Percentiles rank a stretch among this genome's conserved stretches.
phyloP scores from a whole-genome alignment of 1,140 invertebrate species.

The Saxidomus purpurata region DNA sequence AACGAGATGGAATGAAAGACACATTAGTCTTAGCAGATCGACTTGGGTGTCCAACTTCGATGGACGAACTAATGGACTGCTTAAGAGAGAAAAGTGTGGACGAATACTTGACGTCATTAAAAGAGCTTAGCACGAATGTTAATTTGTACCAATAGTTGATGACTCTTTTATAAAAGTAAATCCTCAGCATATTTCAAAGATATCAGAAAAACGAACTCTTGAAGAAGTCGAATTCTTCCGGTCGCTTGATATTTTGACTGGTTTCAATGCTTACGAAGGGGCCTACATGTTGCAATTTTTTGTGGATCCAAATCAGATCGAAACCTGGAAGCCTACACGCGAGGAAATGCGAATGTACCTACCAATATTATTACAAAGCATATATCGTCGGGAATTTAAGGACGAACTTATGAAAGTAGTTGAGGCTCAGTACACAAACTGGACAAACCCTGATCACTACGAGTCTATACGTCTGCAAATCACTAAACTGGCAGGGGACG shows the following conservation, averaged over 20 bases:
- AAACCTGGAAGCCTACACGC: neutral
- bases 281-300: neutral
- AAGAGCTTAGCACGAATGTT: neutral
- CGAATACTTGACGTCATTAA: neutral
- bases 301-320: neutral
- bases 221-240: constrained; percentile 55
- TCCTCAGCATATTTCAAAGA: constrained; percentile 3
- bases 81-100: constrained; percentile 12
- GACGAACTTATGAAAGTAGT: constrained; percentile 6
- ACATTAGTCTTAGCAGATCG: neutral
- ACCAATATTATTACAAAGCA: neutral
- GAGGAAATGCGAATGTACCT: neutral
- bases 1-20: neutral
- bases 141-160: constrained; percentile 46
- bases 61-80: constrained; percentile 16
- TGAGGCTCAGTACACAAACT: constrained; percentile 20
- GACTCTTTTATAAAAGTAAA: constrained; percentile 1
- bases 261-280: constrained; percentile 45
- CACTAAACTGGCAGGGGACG: neutral
- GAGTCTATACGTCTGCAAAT: neutral
- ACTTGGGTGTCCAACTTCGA: neutral
- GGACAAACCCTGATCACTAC: neutral
- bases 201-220: neutral
- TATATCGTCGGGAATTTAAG: neutral
- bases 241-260: constrained; percentile 44